Evolutionary conservation across 2,113 vertebrate genomes (phyloP).

Genomic region (Peromyscus californicus): DNA sequence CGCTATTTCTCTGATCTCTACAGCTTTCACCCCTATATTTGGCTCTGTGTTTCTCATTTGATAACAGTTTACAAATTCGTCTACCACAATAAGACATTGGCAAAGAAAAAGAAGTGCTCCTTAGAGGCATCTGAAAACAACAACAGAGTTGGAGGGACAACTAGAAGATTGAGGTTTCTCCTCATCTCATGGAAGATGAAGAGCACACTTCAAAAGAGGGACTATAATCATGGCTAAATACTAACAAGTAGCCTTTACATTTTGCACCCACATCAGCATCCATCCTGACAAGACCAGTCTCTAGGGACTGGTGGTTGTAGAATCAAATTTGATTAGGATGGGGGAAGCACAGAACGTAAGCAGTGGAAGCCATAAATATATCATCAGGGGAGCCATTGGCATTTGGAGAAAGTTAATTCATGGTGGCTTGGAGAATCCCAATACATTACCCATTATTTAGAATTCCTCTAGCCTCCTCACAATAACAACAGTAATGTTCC

Average conservation of each 20-base stretch:
- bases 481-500: neutral
- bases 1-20: too few relatives aligned
- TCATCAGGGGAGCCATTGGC: neutral
- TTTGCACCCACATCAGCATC: neutral
- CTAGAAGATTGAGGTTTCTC: neutral
- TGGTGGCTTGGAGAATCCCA: neutral
- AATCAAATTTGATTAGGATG: neutral
- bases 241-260: neutral
- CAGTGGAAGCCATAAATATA: neutral
- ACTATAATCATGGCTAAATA: neutral
- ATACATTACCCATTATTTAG: neutral
- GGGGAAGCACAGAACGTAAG: neutral
- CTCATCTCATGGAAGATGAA: neutral
- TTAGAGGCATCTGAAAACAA: slow-evolving; percentile 13
- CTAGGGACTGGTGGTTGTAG: neutral
- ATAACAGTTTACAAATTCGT: too few relatives aligned
- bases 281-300: slow-evolving; percentile 3
- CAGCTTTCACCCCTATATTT: too few relatives aligned
- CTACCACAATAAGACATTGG: neutral
- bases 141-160: neutral
- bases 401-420: slow-evolving; percentile 32
- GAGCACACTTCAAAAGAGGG: neutral
- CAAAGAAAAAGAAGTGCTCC: neutral
- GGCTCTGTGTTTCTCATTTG: too few relatives aligned
- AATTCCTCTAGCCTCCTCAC: neutral